A percentile compares a stretch with the other conserved stretches of the same genome.
Evolutionary conservation across 64 coral and sea anemone species (phyloP).

Genomic region (Pocillopora damicornis): DNA sequence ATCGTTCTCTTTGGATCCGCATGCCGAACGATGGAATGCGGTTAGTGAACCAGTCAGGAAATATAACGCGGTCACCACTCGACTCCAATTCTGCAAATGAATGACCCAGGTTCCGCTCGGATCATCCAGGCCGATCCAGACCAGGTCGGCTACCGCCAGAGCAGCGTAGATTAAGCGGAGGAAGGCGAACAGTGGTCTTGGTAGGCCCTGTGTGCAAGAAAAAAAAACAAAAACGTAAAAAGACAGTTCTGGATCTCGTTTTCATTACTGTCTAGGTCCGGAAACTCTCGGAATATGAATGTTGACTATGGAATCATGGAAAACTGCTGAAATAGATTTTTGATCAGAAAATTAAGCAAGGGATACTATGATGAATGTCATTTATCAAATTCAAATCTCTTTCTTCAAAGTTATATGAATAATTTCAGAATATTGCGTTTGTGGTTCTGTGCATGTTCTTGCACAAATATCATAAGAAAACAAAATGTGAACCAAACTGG

Average conservation of each 20-base stretch:
- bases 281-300: no score
- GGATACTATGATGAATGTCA: no score
- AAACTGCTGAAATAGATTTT: no score
- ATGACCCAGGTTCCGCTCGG: constrained; percentile 20
- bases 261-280: no score
- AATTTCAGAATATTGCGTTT: no score
- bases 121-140: constrained; percentile 31
- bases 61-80: constrained; percentile 28
- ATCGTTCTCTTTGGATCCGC: constrained; percentile 16
- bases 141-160: constrained; percentile 10
- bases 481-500: no score
- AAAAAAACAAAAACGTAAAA: neutral
- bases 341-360: no score
- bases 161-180: constrained; percentile 22
- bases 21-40: constrained; percentile 26
- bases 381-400: no score
- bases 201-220: constrained; percentile 36
- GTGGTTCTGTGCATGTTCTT: no score
- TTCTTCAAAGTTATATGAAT: no score
- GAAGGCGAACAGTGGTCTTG: constrained; percentile 37
- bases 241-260: neutral
- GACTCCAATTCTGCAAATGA: constrained; percentile 54
- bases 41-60: constrained; percentile 40
- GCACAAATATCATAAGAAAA: no score
- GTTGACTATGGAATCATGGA: no score